Base-by-base conservation (phyloP, 2,797 vertebrate species). In the Vireo griseus region DNA sequence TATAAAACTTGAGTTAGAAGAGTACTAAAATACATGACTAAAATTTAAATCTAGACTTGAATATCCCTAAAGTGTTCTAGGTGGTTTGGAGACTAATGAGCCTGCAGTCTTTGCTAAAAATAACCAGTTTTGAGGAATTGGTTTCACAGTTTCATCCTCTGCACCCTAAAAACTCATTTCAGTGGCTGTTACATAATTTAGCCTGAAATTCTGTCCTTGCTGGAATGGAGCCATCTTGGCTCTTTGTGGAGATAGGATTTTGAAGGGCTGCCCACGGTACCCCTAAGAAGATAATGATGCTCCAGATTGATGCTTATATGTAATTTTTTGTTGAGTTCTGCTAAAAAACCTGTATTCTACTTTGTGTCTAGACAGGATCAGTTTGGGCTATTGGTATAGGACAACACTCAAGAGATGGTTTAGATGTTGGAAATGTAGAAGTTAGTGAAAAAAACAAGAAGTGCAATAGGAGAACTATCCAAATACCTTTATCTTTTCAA, bases 101-200 rank as follows among this genome's bases (percentile, higher is more conserved):
- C 72, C 72, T 79, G 39, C 50, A 85, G 82, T 45, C 72, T 42
- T 35, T 51, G 52, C 59, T 84, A 63, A 85, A 95, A 93, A 79
- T 75, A 94, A 65, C 12, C 42, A 44, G 5, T 58, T 92, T 58
- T 50, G 47, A 73, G 80, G 65, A 88, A 68, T 2, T 4, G 2
- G 40, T 91, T 89, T 94, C 61, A 84, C 54, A 81, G 73, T 31
- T 50, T 91, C 50, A 78, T 77, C 69, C 31, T 86, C 71, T 83
- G 37, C 42, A 82, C 18, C 31, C 55, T 67, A 81, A 86, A 75
- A 83, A 33, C 42, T 88, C 22, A 21, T 94, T 83, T 76, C 83
- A 80, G 52, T 13, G 9, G 11, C 52, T 86, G 37, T 84, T 88
- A 67, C 4, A 12, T 67, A 77, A 77, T 77, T 81, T 28, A 65